Evolutionary conservation across 2,113 vertebrate genomes (phyloP), one percentile per base, ranked within the genome.

Genomic region (Junco hyemalis): DNA sequence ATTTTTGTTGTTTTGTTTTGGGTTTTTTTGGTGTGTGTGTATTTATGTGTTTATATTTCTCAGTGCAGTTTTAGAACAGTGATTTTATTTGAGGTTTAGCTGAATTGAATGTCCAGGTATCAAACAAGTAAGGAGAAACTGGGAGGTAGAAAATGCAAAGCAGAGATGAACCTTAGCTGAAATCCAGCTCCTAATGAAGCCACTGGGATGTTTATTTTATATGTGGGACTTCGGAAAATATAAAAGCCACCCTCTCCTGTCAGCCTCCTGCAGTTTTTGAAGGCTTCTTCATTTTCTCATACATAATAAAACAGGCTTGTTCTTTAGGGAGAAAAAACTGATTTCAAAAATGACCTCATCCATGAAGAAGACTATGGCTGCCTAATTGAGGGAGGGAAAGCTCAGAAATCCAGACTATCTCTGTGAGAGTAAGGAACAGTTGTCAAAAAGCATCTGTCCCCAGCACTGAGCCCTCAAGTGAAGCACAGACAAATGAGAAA

Each of bases 261-360:
- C 84, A 91, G 25, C 53, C 45, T 92, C 79, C 74, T 90, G 78
- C 24, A 57, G 59, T 64, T 94, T 91, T 82, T 82, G 90, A 90
- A 92, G 61, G 48, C 38, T 88, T 80, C 76, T 83, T 93, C 50
- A 42, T 92, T 88, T 90, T 82, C 42, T 80, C 36, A 50, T 86
- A 33, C 54, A 72, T 92, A 90, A 92, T 92, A 65, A 90, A 93
- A 26, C 31, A 86, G 54, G 10, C 12, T 90, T 86, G 8, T 38
- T 36, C 81, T 85, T 96, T 47, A 77, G 92, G 57, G 74, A 88
- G 36, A 36, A 77, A 79, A 77, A 85, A 64, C 45, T 8, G 0
- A 63, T 50, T 87, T 21, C 5, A 80, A 66, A 92, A 80, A 59
- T 73, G 4, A 50, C 71, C 38, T 93, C 25, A 83, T 86, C 85